Conservation (phyloP, 2,888 invertebrate genomes). For the Aplocera efformata region DNA sequence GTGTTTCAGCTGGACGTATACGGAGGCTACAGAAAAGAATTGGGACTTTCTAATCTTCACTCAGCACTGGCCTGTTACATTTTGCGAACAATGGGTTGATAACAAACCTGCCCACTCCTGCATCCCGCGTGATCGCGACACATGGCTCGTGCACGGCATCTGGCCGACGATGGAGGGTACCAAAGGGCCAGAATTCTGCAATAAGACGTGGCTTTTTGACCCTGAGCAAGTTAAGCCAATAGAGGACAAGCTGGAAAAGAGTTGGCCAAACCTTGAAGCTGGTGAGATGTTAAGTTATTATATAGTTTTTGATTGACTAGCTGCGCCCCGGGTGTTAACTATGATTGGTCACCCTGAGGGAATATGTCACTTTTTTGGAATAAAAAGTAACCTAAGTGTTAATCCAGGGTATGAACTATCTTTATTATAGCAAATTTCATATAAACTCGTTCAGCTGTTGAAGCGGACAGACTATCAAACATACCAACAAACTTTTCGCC, state of each 20-base stretch:
- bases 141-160: constrained; percentile 91
- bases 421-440: too few relatives aligned
- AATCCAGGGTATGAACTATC: too few relatives aligned
- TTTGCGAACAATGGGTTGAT: constrained; percentile 86
- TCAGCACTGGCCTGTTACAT: constrained; percentile 86
- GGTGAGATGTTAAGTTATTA: constrained; percentile 42
- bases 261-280: constrained; percentile 88
- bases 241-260: constrained; percentile 73
- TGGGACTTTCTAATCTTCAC: constrained; percentile 91
- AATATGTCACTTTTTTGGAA: too few relatives aligned
- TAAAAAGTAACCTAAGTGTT: too few relatives aligned
- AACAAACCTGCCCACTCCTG: constrained; percentile 81
- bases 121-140: constrained; percentile 79
- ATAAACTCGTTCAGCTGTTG: too few relatives aligned
- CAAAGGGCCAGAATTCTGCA: constrained; percentile 86
- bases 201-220: constrained; percentile 84
- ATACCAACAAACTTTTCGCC: too few relatives aligned
- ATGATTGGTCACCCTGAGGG: too few relatives aligned
- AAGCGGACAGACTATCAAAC: too few relatives aligned
- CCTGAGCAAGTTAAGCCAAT: constrained; percentile 80
- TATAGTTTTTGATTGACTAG: neutral
- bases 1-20: constrained; percentile 15
- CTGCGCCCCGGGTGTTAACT: too few relatives aligned
- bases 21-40: constrained; percentile 42
- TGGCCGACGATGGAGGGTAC: constrained; percentile 88